phyloP scores from a whole-genome alignment of 2,797 vertebrate genomes.

The Helarctos malayanus region DNA sequence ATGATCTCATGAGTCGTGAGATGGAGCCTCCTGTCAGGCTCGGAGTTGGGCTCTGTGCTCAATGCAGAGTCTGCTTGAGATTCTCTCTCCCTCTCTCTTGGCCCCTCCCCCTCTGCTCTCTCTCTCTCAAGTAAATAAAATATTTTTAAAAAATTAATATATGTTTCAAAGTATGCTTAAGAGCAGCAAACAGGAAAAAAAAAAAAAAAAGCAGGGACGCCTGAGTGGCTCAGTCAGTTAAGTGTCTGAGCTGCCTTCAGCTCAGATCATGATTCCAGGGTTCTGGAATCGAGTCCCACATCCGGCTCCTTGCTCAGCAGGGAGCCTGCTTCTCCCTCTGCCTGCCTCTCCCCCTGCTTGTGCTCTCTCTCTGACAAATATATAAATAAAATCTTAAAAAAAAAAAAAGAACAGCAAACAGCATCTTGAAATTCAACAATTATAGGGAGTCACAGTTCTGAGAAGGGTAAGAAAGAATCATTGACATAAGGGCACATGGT shows the following conservation, averaged over 20 bases:
- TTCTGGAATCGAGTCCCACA: background rate
- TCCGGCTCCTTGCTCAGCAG: background rate
- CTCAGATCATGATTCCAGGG: background rate
- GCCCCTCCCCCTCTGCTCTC: no score
- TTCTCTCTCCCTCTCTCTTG: no score
- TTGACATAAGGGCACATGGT: background rate
- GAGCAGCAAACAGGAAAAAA: background rate
- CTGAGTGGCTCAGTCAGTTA: no score
- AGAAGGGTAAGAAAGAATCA: conserved; percentile 6
- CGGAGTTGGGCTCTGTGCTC: no score
- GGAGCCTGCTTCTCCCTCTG: background rate
- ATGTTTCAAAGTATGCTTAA: conserved; percentile 24
- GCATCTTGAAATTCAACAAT: conserved; percentile 20
- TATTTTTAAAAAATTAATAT: background rate
- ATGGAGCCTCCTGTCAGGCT: no score
- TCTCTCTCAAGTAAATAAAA: no score
- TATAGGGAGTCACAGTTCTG: background rate
- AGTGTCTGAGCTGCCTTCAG: no score
- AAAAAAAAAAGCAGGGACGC: no score
- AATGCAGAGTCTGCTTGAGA: no score
- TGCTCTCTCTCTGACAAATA: background rate
- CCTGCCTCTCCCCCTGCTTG: background rate
- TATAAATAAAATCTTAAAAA: background rate
- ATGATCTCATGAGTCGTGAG: background rate
- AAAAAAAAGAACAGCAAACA: conserved; percentile 5